Conservation (phyloP, 2,113 vertebrate species). For the Hippopotamus amphibius region DNA sequence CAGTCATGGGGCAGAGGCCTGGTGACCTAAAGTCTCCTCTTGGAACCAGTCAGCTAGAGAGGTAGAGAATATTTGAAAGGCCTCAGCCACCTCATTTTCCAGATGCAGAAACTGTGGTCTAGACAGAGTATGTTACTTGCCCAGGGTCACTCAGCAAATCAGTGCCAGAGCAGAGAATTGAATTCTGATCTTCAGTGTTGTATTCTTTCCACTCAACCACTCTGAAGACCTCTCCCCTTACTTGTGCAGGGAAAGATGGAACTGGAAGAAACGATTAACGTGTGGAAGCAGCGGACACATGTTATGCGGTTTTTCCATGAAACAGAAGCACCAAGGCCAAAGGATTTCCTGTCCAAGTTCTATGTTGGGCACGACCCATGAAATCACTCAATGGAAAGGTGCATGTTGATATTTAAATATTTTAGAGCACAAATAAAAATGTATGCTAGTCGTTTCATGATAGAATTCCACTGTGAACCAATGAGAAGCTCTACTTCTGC, state of each 20-base stretch:
- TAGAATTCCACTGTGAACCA: not conserved
- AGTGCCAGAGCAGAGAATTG: not conserved
- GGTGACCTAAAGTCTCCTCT: not conserved
- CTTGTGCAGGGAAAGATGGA: slow-evolving; percentile 95
- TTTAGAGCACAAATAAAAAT: slow-evolving; percentile 84
- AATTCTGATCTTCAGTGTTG: not conserved
- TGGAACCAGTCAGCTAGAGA: not conserved
- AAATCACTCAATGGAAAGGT: slow-evolving; percentile 74
- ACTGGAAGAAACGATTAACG: slow-evolving; percentile 94
- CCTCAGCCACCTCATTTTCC: not conserved
- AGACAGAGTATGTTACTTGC: not conserved
- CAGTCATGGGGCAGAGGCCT: not conserved
- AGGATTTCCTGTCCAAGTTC: slow-evolving; percentile 97
- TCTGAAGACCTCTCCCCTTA: slow-evolving; percentile 2
- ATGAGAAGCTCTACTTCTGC: not conserved
- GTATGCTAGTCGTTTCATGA: not conserved
- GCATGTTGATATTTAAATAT: slow-evolving; percentile 68
- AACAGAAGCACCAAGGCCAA: slow-evolving; percentile 88
- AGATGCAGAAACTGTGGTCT: not conserved
- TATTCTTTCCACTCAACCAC: not conserved
- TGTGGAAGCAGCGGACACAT: slow-evolving; percentile 98
- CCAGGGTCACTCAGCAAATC: not conserved
- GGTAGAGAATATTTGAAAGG: not conserved
- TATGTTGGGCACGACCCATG: slow-evolving; percentile 93
- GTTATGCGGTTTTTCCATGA: slow-evolving; percentile 97